phyloP scores from a whole-genome alignment of 2,797 vertebrate genomes.

The Babyrousa celebensis region DNA sequence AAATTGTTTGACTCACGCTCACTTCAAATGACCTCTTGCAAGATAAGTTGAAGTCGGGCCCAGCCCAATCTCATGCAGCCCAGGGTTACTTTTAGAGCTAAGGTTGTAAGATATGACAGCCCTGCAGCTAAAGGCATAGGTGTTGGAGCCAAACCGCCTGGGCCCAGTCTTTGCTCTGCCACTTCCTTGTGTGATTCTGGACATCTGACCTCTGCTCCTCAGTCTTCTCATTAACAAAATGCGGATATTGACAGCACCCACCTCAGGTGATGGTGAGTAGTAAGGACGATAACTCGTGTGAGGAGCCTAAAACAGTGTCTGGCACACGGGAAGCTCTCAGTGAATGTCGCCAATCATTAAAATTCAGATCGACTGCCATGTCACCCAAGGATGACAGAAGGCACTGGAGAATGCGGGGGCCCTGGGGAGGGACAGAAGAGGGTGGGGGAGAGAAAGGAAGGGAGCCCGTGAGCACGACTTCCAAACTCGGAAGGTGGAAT shows the following conservation, averaged over 20 bases:
- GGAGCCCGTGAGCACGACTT: neutral
- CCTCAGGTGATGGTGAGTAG: neutral
- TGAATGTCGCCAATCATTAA: neutral
- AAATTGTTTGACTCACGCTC: constrained; percentile 56
- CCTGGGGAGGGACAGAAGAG: neutral
- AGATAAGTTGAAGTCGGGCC: constrained; percentile 42
- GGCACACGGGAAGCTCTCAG: neutral
- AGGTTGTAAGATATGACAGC: neutral
- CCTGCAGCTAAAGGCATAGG: neutral
- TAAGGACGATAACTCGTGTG: neutral
- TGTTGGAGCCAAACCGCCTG: neutral
- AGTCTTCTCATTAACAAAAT: neutral
- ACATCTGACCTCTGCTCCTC: neutral
- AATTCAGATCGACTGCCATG: neutral
- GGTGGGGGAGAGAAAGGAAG: neutral
- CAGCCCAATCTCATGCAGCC: neutral
- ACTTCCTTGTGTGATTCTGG: neutral
- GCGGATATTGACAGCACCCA: neutral
- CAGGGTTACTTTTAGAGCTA: neutral
- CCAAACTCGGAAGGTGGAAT: neutral
- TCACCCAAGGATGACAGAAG: neutral
- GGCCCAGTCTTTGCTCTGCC: neutral
- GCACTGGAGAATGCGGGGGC: neutral
- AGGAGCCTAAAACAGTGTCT: neutral
- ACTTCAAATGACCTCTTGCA: constrained; percentile 44